Evolutionary conservation across 2,888 invertebrate species (phyloP).

Genomic region (Tenthredo distinguenda): DNA sequence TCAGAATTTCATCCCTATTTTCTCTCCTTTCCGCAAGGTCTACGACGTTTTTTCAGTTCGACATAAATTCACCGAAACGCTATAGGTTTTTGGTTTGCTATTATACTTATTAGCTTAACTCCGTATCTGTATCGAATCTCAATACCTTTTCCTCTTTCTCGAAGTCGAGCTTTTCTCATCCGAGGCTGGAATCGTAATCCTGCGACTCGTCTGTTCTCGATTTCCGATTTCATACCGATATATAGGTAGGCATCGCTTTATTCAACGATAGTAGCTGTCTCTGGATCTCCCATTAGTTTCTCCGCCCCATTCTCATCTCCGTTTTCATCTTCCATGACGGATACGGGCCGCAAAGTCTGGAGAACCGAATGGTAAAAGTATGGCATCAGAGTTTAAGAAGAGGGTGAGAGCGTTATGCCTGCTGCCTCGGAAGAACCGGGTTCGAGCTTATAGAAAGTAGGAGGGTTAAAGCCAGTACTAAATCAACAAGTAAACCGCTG

Average conservation of each 20-base stretch:
- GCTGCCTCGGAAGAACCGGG: slow-evolving; percentile 1
- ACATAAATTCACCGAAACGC: no score
- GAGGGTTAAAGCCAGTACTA: slow-evolving; percentile 19
- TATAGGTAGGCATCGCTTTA: neutral
- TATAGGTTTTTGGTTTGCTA: neutral
- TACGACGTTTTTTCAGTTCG: neutral
- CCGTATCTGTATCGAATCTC: neutral
- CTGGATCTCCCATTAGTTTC: slow-evolving; percentile 31
- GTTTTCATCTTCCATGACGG: slow-evolving; percentile 9
- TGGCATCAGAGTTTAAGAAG: neutral
- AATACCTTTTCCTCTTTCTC: neutral
- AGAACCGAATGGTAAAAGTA: neutral
- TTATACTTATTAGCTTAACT: neutral
- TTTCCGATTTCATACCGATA: slow-evolving; percentile 33
- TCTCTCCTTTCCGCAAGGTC: neutral
- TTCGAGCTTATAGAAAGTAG: neutral
- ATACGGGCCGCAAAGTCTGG: slow-evolving; percentile 4
- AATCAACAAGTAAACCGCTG: slow-evolving; percentile 47
- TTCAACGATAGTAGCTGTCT: slow-evolving; percentile 15
- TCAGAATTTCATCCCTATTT: neutral
- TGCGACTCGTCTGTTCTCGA: slow-evolving; percentile 40
- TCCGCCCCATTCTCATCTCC: neutral
- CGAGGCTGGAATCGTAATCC: neutral
- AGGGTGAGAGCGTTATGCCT: neutral
- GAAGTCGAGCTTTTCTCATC: neutral